A percentile compares a stretch with the other conserved stretches of the same genome.
Conservation (phyloP, 2,113 vertebrate species). For the Triplophysa tibetana region DNA sequence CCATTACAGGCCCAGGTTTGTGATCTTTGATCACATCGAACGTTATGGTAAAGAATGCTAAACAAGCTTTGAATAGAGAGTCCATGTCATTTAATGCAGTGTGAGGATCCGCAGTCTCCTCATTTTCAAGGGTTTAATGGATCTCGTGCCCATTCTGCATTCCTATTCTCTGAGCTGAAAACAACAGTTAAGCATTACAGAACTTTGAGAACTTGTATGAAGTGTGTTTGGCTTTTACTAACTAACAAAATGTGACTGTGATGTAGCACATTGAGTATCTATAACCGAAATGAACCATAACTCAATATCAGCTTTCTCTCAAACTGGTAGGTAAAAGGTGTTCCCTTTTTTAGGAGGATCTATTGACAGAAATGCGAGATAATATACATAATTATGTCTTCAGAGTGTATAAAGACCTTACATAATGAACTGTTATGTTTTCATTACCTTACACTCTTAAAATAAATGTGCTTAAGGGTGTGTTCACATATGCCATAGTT, state of each 20-base stretch:
- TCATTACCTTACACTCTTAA: too few species aligned
- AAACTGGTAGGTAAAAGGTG: too few species aligned
- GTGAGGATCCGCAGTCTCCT: not conserved
- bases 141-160: conserved; percentile 13
- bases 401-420: too few species aligned
- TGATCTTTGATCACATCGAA: not conserved
- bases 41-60: conserved; percentile 17
- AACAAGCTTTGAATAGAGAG: conserved; percentile 12
- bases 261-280: not conserved
- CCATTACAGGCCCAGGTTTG: not conserved
- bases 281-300: not conserved
- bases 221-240: conserved; percentile 5
- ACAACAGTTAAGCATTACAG: not conserved
- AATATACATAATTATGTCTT: too few species aligned
- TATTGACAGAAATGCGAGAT: too few species aligned
- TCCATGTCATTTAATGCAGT: not conserved
- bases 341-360: too few species aligned
- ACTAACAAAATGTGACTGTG: not conserved
- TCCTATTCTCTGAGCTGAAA: not conserved
- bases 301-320: not conserved
- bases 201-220: conserved; percentile 23
- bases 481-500: too few species aligned
- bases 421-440: too few species aligned
- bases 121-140: not conserved
- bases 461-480: too few species aligned